A percentile compares a stretch with the other conserved stretches of the same genome.
Conservation (phyloP, 2,888 invertebrate genomes). For the Dicyrtoma fusca region DNA sequence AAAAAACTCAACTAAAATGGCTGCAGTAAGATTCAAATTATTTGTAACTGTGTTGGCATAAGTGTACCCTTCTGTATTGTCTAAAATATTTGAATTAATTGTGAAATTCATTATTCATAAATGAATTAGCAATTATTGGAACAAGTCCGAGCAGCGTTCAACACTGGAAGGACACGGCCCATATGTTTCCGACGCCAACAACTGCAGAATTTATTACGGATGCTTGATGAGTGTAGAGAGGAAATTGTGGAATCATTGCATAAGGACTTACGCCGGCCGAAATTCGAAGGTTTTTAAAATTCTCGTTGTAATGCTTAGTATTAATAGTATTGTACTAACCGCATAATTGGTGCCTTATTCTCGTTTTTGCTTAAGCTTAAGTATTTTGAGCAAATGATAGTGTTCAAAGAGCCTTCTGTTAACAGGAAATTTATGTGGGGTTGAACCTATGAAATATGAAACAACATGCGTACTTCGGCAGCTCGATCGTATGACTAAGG, state of each 20-base stretch:
- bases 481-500: constrained; percentile 36
- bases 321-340: too few species aligned
- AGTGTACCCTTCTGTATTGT: neutral
- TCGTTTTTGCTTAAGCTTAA: too few species aligned
- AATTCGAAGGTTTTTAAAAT: constrained; percentile 49
- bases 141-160: constrained; percentile 71
- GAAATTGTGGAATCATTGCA: constrained; percentile 75
- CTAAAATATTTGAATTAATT: neutral
- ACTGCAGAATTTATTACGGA: constrained; percentile 71
- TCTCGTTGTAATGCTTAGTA: neutral
- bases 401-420: too few species aligned
- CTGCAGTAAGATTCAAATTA: too few species aligned
- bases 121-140: neutral
- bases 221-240: constrained; percentile 78
- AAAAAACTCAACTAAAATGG: too few species aligned
- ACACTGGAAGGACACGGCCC: constrained; percentile 76
- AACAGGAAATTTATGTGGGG: constrained; percentile 47
- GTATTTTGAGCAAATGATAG: too few species aligned
- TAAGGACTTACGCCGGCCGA: constrained; percentile 72
- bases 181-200: constrained; percentile 81
- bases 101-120: too few species aligned
- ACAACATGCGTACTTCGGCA: constrained; percentile 37
- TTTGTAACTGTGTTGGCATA: too few species aligned
- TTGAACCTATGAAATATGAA: constrained; percentile 49
- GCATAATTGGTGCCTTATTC: too few species aligned